Percentiles rank a stretch among this genome's conserved stretches.
Conservation (phyloP, 2,888 invertebrate genomes). For the Tenthredo notha region DNA sequence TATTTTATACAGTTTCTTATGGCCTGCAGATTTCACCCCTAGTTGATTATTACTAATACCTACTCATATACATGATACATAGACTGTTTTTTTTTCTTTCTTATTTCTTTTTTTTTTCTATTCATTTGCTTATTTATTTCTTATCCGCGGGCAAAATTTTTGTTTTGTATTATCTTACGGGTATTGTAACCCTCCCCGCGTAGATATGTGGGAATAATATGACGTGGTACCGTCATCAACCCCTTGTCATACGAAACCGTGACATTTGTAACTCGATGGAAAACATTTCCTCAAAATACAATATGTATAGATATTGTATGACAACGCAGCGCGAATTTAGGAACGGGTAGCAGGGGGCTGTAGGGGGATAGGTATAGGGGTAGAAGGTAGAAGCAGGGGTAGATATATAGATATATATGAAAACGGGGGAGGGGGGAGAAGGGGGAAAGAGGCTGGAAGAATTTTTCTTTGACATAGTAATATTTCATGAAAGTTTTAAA, state of each 20-base stretch:
- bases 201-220: neutral
- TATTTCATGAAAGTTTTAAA: conserved; percentile 43
- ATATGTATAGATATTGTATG: neutral
- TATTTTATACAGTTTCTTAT: neutral
- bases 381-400: neutral
- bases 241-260: conserved; percentile 42
- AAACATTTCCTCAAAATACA: conserved; percentile 34
- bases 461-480: conserved; percentile 28
- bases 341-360: too few relatives aligned
- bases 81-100: neutral
- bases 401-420: neutral
- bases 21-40: neutral
- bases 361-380: neutral
- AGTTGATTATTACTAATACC: too few relatives aligned
- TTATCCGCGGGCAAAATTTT: neutral
- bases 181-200: neutral
- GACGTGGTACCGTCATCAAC: conserved; percentile 21
- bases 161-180: neutral
- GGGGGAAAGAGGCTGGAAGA: neutral
- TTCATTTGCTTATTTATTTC: neutral
- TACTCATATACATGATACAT: neutral
- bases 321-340: neutral
- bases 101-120: neutral
- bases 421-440: neutral
- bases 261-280: conserved; percentile 28